Evolutionary conservation across 1,140 invertebrate genomes (phyloP), one percentile per base, ranked within the genome.

Genomic region (Procambarus virginalis): DNA sequence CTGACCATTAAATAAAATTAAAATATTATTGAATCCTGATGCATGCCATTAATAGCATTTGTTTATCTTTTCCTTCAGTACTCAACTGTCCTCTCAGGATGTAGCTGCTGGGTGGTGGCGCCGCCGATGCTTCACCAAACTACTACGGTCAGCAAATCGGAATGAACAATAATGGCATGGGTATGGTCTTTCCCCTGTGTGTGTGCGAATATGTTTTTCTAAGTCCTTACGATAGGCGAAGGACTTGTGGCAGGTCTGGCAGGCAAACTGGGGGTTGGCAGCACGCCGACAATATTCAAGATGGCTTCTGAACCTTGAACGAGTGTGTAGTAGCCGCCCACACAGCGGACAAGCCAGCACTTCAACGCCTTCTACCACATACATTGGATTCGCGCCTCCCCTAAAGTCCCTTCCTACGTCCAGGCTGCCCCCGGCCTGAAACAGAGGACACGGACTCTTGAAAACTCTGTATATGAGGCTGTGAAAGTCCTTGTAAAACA

Each of bases 91-190:
- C 68, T 73, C 68, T 73, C 68, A 73, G n/a, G 22, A 34, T 73
- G 68, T 45, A 20, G 68, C 68, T 79, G 97, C 96, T 4, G 96
- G 96, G 73, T 96, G 97, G 93, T 97, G 97, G 70, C 97, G 94
- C 86, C 97, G 93, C 48, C 97, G 94, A 94, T 97, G 97, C 49
- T 95, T 94, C 8, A 95, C 95, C 3, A 96, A 93, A 92, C 89
- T 95, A 95, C 14, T 95, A 94, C 97, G 97, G 51, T 97, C 94
- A 2, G 97, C 97, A 93, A 97, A 97, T 73, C 96, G 96, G 94
- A 97, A 97, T 94, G 97, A 97, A 94, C 97, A 97, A 94, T 97
- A 96, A 86, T 95, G 95, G 94, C 97, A 97, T 92, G 97, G 95
- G 94, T 97, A 97, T 5, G 97, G 97, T 92, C 96, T 94, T 83